Evolutionary conservation across 2,113 vertebrate genomes (phyloP).

Genomic region (Crypturellus undulatus): DNA sequence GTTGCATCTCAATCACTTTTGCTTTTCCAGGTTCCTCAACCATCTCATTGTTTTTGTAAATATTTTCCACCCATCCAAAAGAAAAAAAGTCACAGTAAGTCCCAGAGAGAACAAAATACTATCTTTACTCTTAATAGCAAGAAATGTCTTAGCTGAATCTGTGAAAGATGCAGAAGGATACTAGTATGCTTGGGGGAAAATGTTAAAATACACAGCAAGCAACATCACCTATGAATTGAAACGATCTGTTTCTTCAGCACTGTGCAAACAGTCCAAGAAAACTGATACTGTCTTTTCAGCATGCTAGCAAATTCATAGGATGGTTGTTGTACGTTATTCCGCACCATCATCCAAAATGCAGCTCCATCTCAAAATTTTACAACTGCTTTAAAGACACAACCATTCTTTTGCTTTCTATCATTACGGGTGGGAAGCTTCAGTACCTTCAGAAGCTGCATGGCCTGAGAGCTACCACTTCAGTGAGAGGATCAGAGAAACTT

Average conservation of each 20-base stretch:
- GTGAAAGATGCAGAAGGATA: slow-evolving; percentile 10
- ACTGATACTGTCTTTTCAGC: not conserved
- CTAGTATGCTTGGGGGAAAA: not conserved
- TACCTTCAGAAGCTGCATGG: not conserved
- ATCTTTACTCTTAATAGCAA: slow-evolving; percentile 1
- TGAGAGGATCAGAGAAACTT: not conserved
- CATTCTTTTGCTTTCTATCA: not conserved
- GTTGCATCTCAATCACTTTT: not conserved
- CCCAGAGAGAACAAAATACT: not conserved
- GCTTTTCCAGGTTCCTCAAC: not conserved
- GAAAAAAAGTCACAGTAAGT: not conserved
- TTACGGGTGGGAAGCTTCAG: not conserved
- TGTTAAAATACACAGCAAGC: not conserved
- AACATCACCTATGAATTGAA: slow-evolving; percentile 33
- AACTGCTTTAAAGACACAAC: not conserved
- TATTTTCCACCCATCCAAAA: not conserved
- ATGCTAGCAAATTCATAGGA: not conserved
- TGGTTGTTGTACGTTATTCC: not conserved
- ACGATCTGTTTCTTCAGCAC: not conserved
- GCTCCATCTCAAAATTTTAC: not conserved
- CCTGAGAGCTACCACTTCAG: not conserved
- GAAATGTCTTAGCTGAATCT: not conserved
- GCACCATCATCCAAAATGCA: not conserved
- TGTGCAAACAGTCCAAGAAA: not conserved
- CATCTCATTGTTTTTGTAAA: not conserved